Evolutionary conservation across 2,113 vertebrate species (phyloP), one percentile per base, ranked within the genome.

Genomic region (Lota lota): DNA sequence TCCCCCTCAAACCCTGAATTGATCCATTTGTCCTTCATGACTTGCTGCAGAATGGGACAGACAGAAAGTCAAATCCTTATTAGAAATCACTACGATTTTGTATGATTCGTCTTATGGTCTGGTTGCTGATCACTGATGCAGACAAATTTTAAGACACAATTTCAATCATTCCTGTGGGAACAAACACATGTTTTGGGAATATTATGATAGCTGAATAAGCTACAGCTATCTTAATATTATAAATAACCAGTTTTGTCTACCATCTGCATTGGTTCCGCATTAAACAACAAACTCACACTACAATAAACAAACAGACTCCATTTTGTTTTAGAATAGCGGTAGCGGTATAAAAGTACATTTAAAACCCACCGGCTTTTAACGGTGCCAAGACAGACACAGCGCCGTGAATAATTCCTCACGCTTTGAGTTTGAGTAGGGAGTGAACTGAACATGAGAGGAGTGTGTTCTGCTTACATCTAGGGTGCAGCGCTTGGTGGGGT

Each of bases 1-100:
- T 97, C 95, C 0, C 88, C 92, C 8, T 97, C 96, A 1, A 92
- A 94, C 63, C 96, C 96, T 4, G 95, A 82, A 76, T 97, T 98
- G 83, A 97, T 96, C 96, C 96, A 97, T 47, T 96, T 96, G 87
- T 98, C 96, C 85, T 96, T 96, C 96, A 98, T 97, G 85, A 98
- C 95, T 98, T 97, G 95, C 95, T 97, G 79, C 59, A 56, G 33
- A 63, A 20, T 3, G 28, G 28, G 0, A 63, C 10, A 56, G 17
- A 70, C 3, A 73, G 6, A 57, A 57, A 63, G 64, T 1, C 19
- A n/a, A 2, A 15, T 54, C 18, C 20, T 5, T 20, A 47, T 14
- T 60, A 14, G 33, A 6, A 18, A 40, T 17, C 12, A n/a, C 33
- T 68, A 24, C 58, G 16, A 20, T 19, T 33, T 33, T 22, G 18